Base-by-base conservation (phyloP, 2,888 invertebrate genomes). In the Tipula lateralis region DNA sequence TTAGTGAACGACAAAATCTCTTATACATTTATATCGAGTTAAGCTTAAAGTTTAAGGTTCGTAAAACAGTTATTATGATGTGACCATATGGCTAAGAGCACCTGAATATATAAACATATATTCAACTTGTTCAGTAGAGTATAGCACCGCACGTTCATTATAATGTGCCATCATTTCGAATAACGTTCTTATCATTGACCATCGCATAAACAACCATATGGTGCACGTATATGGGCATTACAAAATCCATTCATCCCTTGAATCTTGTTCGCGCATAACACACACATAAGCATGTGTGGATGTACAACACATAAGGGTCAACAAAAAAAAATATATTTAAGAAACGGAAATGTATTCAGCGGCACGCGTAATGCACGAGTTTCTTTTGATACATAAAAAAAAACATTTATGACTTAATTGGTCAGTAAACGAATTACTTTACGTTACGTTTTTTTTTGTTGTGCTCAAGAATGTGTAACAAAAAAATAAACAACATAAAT, bases 311-410 rank as follows among this genome's bases (percentile, higher is more conserved):
- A 66, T 66, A 66, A 19, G 66, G 66, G 66, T 66, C 66, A 24
- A n/a, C n/a, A n/a, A n/a, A n/a, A n/a, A n/a, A n/a, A n/a, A 66
- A 66, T 66, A 24, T 24, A 4, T 9, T 19, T 24, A 66, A 66
- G 24, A 66, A 66, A 24, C 24, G 66, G 66, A 66, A 66, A 66
- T 66, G 12, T 66, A 66, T 66, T 66, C 66, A 66, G 66, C 24
- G 66, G 66, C 66, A 66, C 66, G 66, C 66, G 66, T 66, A 66
- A 66, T 24, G 66, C 66, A 66, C 66, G 66, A 66, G 66, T 66
- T 66, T 66, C 9, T 24, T 66, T 66, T 66, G 2, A 66, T 12
- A 32, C 32, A 32, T 4, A 2, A 32, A 32, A 2, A 44, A 44
- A 44, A 7, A 16, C 24, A 24, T 66, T 24, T 66, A 66, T 66